A percentile compares a stretch with the other conserved stretches of the same genome.
Evolutionary conservation across 2,888 invertebrate species (phyloP).

Genomic region (Choreutis nemorana): DNA sequence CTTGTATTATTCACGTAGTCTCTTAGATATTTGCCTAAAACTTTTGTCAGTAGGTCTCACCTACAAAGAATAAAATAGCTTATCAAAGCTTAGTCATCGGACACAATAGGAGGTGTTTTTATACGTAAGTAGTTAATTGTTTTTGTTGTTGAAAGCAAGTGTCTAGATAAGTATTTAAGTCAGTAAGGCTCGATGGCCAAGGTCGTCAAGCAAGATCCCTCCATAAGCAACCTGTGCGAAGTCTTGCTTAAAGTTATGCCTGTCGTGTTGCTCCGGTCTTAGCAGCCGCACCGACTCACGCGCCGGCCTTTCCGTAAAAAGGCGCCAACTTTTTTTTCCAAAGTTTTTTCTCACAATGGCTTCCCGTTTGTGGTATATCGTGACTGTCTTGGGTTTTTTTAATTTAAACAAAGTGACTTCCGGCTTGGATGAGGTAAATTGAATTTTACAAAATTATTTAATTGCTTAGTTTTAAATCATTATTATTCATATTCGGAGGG

Average conservation of each 20-base stretch:
- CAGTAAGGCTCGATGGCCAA: conserved; percentile 45
- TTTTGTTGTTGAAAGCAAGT: conserved; percentile 12
- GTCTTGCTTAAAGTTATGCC: no score
- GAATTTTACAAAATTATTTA: conserved; percentile 6
- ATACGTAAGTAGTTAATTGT: conserved; percentile 7
- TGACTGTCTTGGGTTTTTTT: conserved; percentile 29
- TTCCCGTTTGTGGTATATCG: conserved; percentile 21
- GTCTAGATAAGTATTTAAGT: conserved; percentile 29
- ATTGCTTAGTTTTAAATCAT: background rate
- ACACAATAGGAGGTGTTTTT: background rate
- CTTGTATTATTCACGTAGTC: no score
- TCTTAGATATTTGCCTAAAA: no score
- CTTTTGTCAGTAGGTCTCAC: no score
- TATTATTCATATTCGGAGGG: background rate
- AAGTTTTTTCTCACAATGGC: conserved; percentile 16
- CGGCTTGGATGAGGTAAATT: conserved; percentile 37
- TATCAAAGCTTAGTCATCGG: conserved; percentile 1
- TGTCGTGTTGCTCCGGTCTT: no score
- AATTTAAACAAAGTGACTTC: conserved; percentile 24
- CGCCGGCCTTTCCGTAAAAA: conserved; percentile 7
- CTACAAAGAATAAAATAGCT: no score
- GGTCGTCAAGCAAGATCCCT: conserved; percentile 33
- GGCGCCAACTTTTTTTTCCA: background rate
- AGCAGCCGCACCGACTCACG: conserved; percentile 13
- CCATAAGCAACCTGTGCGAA: no score